Base-by-base conservation (phyloP, 2,797 vertebrate species). In the Avahi laniger region DNA sequence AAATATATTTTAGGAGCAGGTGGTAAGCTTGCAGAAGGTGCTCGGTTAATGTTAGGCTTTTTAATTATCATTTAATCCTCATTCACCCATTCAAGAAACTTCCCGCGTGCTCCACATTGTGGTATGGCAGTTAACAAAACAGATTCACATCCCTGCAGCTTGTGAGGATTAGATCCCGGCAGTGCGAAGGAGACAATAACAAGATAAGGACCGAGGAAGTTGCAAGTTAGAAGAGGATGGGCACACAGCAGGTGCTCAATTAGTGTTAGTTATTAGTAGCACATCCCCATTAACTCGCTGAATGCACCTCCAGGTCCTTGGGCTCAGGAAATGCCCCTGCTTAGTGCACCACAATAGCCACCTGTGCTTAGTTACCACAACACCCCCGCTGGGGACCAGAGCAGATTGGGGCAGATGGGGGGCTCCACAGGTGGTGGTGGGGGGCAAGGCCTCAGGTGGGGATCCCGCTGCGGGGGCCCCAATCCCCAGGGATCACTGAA, bases 231-330 rank as follows among this genome's bases (percentile, higher is more conserved):
- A 84, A 94, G 87, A 81, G 81, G 81, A 35, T 78, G 65, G 88
- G 72, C 95, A 96, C 95, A 94, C 93, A 93, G 90, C 94, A 95
- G 91, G 94, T 70, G 70, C 87, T 94, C 83, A 94, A 79, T 96
- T 95, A 95, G 97, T 75, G 73, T 88, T 94, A 72, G 76, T 78
- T 95, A 96, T 93, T 96, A 97, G 92, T 87, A 89, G 88, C 33
- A 95, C 96, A 93, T 95, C 46, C 86, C 52, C 72, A 46, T 96
- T 94, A 91, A 94, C 59, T 82, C 86, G 89, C 73, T 96, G 86
- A 96, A 95, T 86, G 94, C 65, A 82, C 75, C 93, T 94, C 75
- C 46, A 26, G 20, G 26, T 89, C 78, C 50, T 15, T 43, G 7
- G 7, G 73, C 90, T 94, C 69, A 61, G 69, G 65, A 82, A 85